Evolutionary conservation across 1,140 invertebrate species (phyloP).

Genomic region (Ectropis grisescens): DNA sequence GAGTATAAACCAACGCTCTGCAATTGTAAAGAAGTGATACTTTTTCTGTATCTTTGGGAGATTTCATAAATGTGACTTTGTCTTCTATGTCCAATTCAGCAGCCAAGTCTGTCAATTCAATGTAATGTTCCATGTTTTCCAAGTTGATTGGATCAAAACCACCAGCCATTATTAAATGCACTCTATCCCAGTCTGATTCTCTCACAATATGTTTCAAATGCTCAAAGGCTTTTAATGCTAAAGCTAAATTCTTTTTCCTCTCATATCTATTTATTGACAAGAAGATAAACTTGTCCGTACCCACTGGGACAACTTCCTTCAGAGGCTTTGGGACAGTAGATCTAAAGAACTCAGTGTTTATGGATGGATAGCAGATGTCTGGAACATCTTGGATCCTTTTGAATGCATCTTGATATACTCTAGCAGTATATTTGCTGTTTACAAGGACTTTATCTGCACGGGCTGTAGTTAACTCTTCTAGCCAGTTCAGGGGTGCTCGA

Average conservation of each 20-base stretch:
- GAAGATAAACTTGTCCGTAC: constrained; percentile 77
- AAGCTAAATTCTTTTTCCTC: constrained; percentile 92
- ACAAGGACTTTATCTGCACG: constrained; percentile 92
- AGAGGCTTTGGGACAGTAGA: constrained; percentile 66
- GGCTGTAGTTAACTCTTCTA: constrained; percentile 92
- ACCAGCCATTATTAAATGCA: constrained; percentile 94
- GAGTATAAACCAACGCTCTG: constrained; percentile 93
- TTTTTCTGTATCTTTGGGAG: constrained; percentile 89
- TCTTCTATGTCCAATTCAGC: constrained; percentile 78
- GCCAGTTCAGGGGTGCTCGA: constrained; percentile 88
- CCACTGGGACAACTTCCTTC: constrained; percentile 58
- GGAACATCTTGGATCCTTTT: constrained; percentile 76
- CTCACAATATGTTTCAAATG: constrained; percentile 72
- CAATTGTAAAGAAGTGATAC: constrained; percentile 82
- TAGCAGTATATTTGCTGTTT: constrained; percentile 93
- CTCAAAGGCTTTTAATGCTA: constrained; percentile 87
- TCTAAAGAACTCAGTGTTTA: constrained; percentile 86
- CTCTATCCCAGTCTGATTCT: constrained; percentile 71
- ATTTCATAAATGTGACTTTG: constrained; percentile 88
- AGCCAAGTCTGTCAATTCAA: constrained; percentile 80
- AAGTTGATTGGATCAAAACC: constrained; percentile 93
- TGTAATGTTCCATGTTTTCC: constrained; percentile 92
- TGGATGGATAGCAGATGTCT: constrained; percentile 94
- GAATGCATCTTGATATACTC: constrained; percentile 90
- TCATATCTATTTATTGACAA: constrained; percentile 98